phyloP scores from a whole-genome alignment of 2,113 vertebrate species.

The Tetrao urogallus region DNA sequence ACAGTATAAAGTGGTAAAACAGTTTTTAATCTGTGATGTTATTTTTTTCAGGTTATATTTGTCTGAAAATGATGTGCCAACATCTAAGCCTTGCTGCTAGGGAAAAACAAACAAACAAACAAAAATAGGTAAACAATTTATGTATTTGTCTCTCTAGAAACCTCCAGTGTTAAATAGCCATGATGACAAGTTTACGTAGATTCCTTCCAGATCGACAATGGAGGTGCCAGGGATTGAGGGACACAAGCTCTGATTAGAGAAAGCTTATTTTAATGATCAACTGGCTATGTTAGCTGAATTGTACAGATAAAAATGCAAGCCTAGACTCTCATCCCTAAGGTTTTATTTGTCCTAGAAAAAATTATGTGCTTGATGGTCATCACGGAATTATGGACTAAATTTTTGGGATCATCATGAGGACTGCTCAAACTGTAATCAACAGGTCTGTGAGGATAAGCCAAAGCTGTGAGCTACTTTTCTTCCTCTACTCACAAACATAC shows the following conservation, averaged over 20 bases:
- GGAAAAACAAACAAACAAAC: neutral
- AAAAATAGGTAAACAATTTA: neutral
- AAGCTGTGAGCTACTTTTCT: neutral
- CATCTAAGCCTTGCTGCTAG: neutral
- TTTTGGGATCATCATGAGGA: neutral
- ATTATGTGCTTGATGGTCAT: neutral
- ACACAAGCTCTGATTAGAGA: neutral
- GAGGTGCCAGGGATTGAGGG: neutral
- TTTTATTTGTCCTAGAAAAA: neutral
- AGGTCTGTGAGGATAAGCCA: neutral
- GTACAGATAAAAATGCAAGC: neutral
- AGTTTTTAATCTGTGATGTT: neutral
- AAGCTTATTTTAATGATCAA: neutral
- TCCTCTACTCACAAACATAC: neutral
- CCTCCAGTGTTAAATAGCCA: neutral
- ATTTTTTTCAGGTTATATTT: constrained; percentile 7
- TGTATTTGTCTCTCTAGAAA: constrained; percentile 7
- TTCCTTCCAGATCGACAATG: neutral
- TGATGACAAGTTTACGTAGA: constrained; percentile 4
- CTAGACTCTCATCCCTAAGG: neutral
- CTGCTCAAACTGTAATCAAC: neutral
- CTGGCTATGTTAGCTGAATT: neutral
- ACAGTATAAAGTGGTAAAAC: neutral
- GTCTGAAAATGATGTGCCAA: neutral
- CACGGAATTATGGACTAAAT: neutral